Evolutionary conservation across 2,888 invertebrate genomes (phyloP).

Genomic region (Cantharis flavilabris): DNA sequence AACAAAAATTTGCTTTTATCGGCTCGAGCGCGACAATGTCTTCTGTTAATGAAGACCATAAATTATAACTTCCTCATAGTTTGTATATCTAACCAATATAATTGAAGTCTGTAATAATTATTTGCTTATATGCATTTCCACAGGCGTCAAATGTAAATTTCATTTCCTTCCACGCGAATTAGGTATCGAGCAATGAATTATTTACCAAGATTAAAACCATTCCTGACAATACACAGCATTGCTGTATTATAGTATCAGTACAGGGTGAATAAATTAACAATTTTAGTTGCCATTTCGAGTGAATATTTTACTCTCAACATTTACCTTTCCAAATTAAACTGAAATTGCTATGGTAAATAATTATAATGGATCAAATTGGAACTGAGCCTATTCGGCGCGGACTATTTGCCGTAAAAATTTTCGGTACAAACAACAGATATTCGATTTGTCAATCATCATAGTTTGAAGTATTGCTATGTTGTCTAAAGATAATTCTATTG

Average conservation of each 20-base stretch:
- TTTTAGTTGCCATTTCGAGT: background rate
- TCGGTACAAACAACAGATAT: background rate
- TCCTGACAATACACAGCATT: conserved; percentile 3
- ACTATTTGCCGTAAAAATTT: background rate
- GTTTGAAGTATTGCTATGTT: no score
- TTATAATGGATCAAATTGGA: background rate
- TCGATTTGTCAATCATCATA: no score
- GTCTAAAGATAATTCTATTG: no score
- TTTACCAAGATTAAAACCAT: conserved; percentile 1
- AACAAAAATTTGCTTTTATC: background rate
- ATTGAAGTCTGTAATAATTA: background rate
- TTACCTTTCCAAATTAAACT: background rate
- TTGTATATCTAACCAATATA: background rate
- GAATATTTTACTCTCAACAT: background rate
- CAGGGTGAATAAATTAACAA: conserved; percentile 18
- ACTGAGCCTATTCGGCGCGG: background rate
- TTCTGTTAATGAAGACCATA: background rate
- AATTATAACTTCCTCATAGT: background rate
- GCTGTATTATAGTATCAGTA: background rate
- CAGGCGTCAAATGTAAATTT: conserved; percentile 1
- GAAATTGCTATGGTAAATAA: background rate
- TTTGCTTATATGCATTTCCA: background rate
- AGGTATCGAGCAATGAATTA: background rate
- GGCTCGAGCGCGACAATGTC: background rate
- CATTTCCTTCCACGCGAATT: conserved; percentile 3